These are phyloP conservation scores for Caenorhabditis japonica DNA, from an alignment of 2,888 invertebrate species.

Conservation along the genomic window DNA sequence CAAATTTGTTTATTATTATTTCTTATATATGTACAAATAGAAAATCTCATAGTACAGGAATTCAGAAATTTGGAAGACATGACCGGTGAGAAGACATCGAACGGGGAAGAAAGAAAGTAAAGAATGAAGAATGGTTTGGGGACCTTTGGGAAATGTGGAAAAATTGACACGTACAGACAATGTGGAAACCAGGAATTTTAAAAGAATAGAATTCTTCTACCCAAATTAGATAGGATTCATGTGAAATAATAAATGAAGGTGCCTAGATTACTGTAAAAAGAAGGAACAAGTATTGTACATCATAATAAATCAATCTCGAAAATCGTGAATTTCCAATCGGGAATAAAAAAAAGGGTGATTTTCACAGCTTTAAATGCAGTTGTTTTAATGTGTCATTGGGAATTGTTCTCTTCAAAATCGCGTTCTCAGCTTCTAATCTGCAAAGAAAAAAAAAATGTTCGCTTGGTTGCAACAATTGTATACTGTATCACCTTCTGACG, in stretches of 20 bases:
- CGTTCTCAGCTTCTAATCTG: conserved; percentile 88
- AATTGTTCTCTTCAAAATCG: conserved; percentile 88
- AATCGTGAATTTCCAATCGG: too few relatives aligned
- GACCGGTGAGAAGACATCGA: neutral
- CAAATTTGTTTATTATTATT: too few relatives aligned
- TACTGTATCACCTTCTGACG: conserved; percentile 80
- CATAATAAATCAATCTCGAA: too few relatives aligned
- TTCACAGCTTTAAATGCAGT: conserved; percentile 59
- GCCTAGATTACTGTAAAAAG: conserved; percentile 1
- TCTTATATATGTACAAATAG: neutral
- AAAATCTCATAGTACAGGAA: neutral
- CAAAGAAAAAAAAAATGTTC: conserved; percentile 27
- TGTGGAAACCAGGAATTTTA: conserved; percentile 13
- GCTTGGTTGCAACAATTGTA: neutral
- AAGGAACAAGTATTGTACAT: too few relatives aligned
- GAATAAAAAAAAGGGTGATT: too few relatives aligned
- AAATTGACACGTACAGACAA: neutral
- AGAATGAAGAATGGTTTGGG: neutral
- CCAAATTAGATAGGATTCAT: conserved; percentile 15
- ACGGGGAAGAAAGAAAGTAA: neutral
- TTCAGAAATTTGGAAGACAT: neutral
- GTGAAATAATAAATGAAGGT: too few relatives aligned
- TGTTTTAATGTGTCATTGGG: conserved; percentile 89
- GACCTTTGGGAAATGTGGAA: conserved; percentile 5
- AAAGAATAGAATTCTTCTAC: conserved; percentile 18